Percentiles rank a stretch among this genome's conserved stretches.
Evolutionary conservation across 2,113 vertebrate genomes (phyloP).

Genomic region (Gallinago media): DNA sequence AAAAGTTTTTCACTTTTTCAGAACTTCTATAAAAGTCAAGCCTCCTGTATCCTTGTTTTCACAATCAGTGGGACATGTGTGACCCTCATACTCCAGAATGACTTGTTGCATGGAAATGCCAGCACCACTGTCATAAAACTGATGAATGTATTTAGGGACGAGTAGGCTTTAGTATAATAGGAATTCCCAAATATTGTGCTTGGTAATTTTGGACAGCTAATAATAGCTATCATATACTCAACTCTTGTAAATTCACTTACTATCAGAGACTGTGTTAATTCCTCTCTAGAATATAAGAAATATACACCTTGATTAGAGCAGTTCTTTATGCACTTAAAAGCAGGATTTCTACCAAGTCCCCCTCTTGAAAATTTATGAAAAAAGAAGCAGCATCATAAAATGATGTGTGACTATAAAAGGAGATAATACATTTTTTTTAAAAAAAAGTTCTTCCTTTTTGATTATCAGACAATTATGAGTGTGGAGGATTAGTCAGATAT

Average conservation of each 20-base stretch:
- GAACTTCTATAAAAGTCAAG: not conserved
- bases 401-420: not conserved
- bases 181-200: not conserved
- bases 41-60: not conserved
- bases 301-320: not conserved
- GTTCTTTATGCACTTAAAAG: not conserved
- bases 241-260: not conserved
- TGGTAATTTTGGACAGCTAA: not conserved
- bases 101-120: rapidly evolving
- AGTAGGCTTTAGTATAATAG: not conserved
- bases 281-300: not conserved
- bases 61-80: not conserved
- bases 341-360: not conserved
- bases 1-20: not conserved
- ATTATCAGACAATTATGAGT: conserved; percentile 40
- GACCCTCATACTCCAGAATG: not conserved
- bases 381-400: not conserved
- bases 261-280: not conserved
- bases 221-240: not conserved
- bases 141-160: not conserved
- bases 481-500: conserved; percentile 31
- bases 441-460: conserved; percentile 22
- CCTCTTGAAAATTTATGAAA: not conserved
- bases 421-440: not conserved
- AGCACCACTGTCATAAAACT: not conserved